Percentiles rank a stretch among this genome's conserved stretches.
These are phyloP conservation scores for Larimichthys crocea DNA, from an alignment of 2,113 vertebrate genomes.

Conservation along the genomic window DNA sequence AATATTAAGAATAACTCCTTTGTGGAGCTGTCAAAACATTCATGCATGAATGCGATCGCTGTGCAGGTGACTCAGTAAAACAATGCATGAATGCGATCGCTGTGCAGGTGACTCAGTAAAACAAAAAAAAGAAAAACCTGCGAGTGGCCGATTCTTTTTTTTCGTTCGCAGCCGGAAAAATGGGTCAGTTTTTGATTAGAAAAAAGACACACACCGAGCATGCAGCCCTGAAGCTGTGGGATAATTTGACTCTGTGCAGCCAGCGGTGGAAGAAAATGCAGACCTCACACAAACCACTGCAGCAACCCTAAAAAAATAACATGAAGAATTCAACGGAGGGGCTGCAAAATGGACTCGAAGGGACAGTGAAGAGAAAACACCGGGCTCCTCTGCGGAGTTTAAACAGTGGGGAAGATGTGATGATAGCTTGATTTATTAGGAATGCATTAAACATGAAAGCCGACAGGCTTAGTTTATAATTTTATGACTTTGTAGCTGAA, in stretches of 20 bases:
- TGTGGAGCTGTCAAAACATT: conserved; percentile 26
- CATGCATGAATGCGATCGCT: conserved; percentile 16
- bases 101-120: conserved; percentile 38
- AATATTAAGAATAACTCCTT: conserved; percentile 31
- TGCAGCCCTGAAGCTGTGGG: conserved; percentile 43
- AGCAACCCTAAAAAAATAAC: not conserved
- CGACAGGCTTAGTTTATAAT: no score
- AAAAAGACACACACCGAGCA: conserved; percentile 7
- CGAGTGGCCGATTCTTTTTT: not conserved
- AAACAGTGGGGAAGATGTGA: not conserved
- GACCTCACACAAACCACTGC: conserved; percentile 35
- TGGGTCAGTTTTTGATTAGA: conserved; percentile 30
- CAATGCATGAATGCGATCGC: conserved; percentile 17
- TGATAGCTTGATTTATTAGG: conserved; percentile 11
- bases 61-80: conserved; percentile 38
- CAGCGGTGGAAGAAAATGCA: conserved; percentile 40
- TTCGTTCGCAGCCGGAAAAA: conserved; percentile 5
- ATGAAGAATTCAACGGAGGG: conserved; percentile 11
- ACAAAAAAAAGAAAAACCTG: not conserved
- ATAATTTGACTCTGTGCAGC: conserved; percentile 40
- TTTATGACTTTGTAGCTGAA: not conserved
- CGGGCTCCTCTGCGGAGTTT: not conserved
- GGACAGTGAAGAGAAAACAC: not conserved
- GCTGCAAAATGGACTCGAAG: not conserved
- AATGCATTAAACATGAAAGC: not conserved